Evolutionary conservation across 2,113 vertebrate genomes (phyloP).

Genomic region (Centrocercus urophasianus): DNA sequence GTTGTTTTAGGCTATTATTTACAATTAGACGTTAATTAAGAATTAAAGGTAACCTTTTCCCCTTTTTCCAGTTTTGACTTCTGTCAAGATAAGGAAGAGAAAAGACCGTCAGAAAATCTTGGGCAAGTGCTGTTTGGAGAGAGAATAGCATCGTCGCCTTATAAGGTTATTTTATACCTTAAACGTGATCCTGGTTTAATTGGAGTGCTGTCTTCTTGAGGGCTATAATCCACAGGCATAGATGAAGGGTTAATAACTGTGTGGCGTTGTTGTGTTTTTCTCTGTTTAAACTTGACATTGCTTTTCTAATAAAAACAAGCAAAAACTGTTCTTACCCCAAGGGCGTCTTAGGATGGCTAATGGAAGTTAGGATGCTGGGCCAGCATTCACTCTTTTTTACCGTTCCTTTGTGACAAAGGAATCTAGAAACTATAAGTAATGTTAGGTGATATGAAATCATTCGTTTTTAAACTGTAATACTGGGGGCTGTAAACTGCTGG

Average conservation of each 20-base stretch:
- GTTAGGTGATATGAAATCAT: background rate
- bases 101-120: constrained; percentile 90
- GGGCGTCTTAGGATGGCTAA: background rate
- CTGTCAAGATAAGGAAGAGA: constrained; percentile 86
- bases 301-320: background rate
- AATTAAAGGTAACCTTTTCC: background rate
- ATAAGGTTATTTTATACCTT: constrained; percentile 81
- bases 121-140: constrained; percentile 93
- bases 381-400: background rate
- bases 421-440: background rate
- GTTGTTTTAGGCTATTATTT: background rate
- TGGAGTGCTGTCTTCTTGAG: background rate
- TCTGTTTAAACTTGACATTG: background rate
- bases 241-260: background rate
- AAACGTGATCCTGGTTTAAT: background rate
- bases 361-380: background rate
- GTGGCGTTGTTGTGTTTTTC: background rate
- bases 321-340: background rate
- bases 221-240: background rate
- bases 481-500: background rate
- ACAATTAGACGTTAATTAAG: background rate
- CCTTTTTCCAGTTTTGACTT: constrained; percentile 87
- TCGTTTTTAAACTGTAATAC: background rate
- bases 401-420: background rate
- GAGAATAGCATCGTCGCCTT: constrained; percentile 89